Conservation (phyloP, 2,113 vertebrate species). For the Hemiscyllium ocellatum region DNA sequence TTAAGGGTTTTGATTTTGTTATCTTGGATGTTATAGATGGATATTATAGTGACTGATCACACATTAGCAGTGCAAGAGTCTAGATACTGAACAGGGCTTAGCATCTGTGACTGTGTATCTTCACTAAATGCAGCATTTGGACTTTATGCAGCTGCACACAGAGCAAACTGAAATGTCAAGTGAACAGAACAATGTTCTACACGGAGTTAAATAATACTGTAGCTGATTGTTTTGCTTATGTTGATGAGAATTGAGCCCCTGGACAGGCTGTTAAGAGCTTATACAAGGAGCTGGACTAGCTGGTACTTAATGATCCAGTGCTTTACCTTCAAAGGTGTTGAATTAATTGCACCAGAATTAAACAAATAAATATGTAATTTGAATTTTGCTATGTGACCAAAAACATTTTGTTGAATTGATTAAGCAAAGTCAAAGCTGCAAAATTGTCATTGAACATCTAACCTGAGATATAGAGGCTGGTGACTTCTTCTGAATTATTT, state of each 20-base stretch:
- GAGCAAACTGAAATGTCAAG: neutral
- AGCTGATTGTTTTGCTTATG: slow-evolving; percentile 19
- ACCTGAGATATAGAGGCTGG: neutral
- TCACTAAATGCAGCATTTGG: neutral
- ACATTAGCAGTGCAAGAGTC: neutral
- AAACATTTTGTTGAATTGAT: neutral
- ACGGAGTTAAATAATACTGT: neutral
- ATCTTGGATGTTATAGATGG: neutral
- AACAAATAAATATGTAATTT: slow-evolving; percentile 27
- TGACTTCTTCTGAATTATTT: neutral
- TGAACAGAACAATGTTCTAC: neutral
- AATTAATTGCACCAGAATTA: neutral
- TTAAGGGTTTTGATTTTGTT: neutral
- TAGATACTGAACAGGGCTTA: neutral
- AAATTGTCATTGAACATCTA: neutral
- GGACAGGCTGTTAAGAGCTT: neutral
- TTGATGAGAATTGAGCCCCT: neutral
- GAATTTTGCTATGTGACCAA: neutral
- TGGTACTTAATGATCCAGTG: slow-evolving; percentile 1
- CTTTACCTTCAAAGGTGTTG: neutral
- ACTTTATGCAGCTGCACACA: neutral
- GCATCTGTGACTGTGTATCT: neutral
- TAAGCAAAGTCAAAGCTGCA: slow-evolving; percentile 7
- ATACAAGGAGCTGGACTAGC: slow-evolving; percentile 1
- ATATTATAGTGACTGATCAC: neutral